These are phyloP conservation scores for Congeria kusceri DNA, from an alignment of 2,888 invertebrate genomes.

Conservation along the genomic window DNA sequence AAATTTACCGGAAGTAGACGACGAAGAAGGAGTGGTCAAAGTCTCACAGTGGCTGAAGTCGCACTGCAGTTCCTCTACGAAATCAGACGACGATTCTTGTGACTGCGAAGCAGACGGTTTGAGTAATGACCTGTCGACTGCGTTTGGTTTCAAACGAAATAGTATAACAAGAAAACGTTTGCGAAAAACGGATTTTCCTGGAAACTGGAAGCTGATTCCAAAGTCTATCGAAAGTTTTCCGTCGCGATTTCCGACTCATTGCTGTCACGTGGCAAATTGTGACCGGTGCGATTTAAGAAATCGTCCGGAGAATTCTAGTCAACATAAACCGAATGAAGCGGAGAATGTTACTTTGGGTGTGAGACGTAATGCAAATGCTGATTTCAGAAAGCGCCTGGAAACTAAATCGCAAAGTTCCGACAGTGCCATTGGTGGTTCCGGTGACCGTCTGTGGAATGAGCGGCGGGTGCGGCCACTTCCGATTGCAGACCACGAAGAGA, in stretches of 20 bases:
- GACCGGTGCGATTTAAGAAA: slow-evolving; percentile 48
- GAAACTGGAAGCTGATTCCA: slow-evolving; percentile 59
- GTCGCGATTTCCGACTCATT: slow-evolving; percentile 41
- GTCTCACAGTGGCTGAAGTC: slow-evolving; percentile 54
- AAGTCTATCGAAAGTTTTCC: slow-evolving; percentile 49
- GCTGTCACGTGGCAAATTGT: slow-evolving; percentile 55
- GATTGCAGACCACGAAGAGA: slow-evolving; percentile 31
- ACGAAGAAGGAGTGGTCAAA: slow-evolving; percentile 52
- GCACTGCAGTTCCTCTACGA: slow-evolving; percentile 32
- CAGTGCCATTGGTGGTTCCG: slow-evolving; percentile 64
- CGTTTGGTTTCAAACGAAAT: slow-evolving; percentile 38
- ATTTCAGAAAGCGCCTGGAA: slow-evolving; percentile 20
- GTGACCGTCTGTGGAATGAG: slow-evolving; percentile 48
- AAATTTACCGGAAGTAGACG: slow-evolving; percentile 15
- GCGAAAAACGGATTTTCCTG: slow-evolving; percentile 42
- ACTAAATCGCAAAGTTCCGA: slow-evolving; percentile 59
- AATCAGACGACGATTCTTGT: background rate
- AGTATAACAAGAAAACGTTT: slow-evolving; percentile 19
- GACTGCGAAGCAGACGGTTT: background rate
- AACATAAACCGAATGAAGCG: background rate
- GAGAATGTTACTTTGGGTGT: slow-evolving; percentile 7
- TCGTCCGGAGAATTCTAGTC: slow-evolving; percentile 23
- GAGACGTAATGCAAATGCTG: background rate
- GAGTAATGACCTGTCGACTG: background rate
- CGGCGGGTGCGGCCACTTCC: slow-evolving; percentile 22